A percentile compares a stretch with the other conserved stretches of the same genome.
Evolutionary conservation across 1,140 invertebrate genomes (phyloP).

Genomic region (Hydropsyche tenuis): DNA sequence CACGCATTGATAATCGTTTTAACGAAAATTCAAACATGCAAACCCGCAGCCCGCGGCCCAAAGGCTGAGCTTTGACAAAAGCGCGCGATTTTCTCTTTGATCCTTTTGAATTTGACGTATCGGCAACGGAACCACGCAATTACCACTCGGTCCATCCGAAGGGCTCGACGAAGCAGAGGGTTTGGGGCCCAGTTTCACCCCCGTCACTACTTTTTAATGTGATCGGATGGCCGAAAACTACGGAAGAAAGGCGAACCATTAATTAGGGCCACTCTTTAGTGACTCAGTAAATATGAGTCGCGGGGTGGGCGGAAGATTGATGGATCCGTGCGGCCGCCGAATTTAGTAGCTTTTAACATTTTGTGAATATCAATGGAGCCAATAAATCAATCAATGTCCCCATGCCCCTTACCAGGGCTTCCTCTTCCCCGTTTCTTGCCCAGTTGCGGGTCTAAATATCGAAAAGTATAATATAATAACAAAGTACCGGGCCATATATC

Average conservation of each 20-base stretch:
- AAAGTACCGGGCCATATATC: neutral
- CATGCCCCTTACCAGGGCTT: neutral
- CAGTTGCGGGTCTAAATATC: too few relatives aligned
- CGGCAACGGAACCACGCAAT: neutral
- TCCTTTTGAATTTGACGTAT: constrained; percentile 21
- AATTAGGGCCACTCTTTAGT: constrained; percentile 39
- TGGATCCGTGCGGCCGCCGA: constrained; percentile 24
- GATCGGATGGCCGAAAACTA: constrained; percentile 25
- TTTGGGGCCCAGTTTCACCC: neutral
- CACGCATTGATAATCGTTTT: neutral
- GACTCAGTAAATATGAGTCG: constrained; percentile 37
- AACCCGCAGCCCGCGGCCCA: neutral
- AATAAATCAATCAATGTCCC: constrained; percentile 42
- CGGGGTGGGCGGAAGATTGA: constrained; percentile 30
- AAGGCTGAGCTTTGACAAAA: constrained; percentile 5
- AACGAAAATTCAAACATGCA: neutral
- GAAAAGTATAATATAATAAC: neutral
- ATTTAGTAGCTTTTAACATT: constrained; percentile 42
- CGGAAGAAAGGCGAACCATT: constrained; percentile 32
- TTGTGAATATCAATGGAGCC: constrained; percentile 40
- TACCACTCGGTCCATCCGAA: neutral
- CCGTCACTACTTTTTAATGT: constrained; percentile 35
- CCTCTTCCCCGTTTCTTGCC: too few relatives aligned
- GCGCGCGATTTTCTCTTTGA: constrained; percentile 19
- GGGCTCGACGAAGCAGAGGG: neutral